A percentile compares a stretch with the other conserved stretches of the same genome.
Evolutionary conservation across 2,797 vertebrate genomes (phyloP).

Genomic region (Melanotaenia nigrans): DNA sequence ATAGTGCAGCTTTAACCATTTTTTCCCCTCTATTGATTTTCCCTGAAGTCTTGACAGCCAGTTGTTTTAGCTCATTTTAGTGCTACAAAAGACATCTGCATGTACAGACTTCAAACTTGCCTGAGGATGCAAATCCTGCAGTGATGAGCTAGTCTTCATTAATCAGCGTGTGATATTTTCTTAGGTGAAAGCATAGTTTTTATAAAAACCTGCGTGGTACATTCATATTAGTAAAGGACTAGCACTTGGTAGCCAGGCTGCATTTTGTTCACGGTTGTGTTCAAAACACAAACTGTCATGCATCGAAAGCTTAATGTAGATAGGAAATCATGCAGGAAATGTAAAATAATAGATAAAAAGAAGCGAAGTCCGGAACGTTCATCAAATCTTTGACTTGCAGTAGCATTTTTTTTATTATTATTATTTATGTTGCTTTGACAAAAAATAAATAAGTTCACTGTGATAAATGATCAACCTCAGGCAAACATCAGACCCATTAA

Average conservation of each 20-base stretch:
- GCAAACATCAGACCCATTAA: conserved; percentile 3
- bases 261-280: neutral
- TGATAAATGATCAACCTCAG: conserved; percentile 21
- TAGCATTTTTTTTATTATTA: neutral
- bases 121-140: conserved; percentile 11
- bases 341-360: neutral
- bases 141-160: conserved; percentile 20
- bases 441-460: neutral
- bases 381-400: neutral
- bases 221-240: conserved; percentile 1
- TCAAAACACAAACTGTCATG: neutral
- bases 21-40: conserved; percentile 9
- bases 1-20: neutral
- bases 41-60: conserved; percentile 3
- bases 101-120: conserved; percentile 7
- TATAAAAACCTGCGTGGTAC: neutral
- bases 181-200: neutral
- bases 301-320: neutral
- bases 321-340: neutral
- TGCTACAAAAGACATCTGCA: neutral
- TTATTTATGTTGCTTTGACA: neutral
- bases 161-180: conserved; percentile 4
- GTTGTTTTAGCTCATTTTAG: conserved; percentile 23
- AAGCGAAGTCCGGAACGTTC: neutral
- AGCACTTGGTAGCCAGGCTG: neutral